phyloP scores from a whole-genome alignment of 2,888 invertebrate species.

The Autographa gamma region DNA sequence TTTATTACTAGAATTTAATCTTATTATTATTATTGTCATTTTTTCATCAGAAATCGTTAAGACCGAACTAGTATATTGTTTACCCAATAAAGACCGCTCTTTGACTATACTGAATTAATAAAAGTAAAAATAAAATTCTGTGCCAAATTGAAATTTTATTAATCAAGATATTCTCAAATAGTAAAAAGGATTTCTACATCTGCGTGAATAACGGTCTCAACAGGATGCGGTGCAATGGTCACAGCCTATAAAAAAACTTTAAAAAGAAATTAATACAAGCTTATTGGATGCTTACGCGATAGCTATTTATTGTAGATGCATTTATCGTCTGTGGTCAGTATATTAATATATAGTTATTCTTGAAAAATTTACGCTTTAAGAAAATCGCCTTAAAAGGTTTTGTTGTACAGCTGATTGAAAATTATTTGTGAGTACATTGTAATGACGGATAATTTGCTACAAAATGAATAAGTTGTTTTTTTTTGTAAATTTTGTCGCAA shows the following conservation, averaged over 20 bases:
- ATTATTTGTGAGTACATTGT: slow-evolving; percentile 5
- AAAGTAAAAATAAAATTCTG: too few relatives aligned
- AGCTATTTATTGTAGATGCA: slow-evolving; percentile 40
- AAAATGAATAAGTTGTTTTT: slow-evolving; percentile 21
- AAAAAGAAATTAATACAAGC: slow-evolving; percentile 45
- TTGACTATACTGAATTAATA: too few relatives aligned
- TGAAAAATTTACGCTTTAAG: slow-evolving; percentile 15
- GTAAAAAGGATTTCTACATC: slow-evolving; percentile 46
- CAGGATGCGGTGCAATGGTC: slow-evolving; percentile 68
- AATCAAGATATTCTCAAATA: not conserved
- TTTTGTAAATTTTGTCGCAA: not conserved
- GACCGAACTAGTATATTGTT: too few relatives aligned
- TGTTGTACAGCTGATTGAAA: slow-evolving; percentile 7
- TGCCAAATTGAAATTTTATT: not conserved
- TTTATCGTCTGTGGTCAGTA: slow-evolving; percentile 27
- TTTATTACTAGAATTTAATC: too few relatives aligned
- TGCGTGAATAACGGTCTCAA: slow-evolving; percentile 48
- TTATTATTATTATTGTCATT: too few relatives aligned
- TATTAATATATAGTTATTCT: slow-evolving; percentile 26
- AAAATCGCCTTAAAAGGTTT: slow-evolving; percentile 6
- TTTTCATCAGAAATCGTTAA: too few relatives aligned
- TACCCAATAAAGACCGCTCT: too few relatives aligned
- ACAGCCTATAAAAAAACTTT: slow-evolving; percentile 65
- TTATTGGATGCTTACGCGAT: slow-evolving; percentile 50
- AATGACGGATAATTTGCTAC: slow-evolving; percentile 3